A percentile compares a stretch with the other conserved stretches of the same genome.
Conservation (phyloP, 2,888 invertebrate species). For the Nomada hirtipes region DNA sequence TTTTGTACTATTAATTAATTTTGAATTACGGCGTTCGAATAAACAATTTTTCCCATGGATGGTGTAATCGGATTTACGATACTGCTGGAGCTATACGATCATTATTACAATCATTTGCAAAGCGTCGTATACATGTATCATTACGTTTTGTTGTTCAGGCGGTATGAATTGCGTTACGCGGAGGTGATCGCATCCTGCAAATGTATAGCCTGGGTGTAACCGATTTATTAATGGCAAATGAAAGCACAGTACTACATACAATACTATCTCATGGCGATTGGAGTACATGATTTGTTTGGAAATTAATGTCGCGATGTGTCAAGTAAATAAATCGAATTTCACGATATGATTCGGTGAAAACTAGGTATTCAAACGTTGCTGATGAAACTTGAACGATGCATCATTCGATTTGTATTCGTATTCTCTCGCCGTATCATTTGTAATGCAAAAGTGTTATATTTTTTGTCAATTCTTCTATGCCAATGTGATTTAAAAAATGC, state of each 20-base stretch:
- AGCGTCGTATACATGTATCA: not conserved
- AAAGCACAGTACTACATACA: constrained; percentile 15
- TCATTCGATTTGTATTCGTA: not conserved
- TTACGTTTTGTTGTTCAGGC: constrained; percentile 22
- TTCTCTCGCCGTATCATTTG: not conserved
- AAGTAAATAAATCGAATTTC: constrained; percentile 19
- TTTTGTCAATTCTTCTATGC: no score
- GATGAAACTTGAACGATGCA: not conserved
- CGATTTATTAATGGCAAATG: constrained; percentile 34
- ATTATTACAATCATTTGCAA: constrained; percentile 24
- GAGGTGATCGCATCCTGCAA: constrained; percentile 1
- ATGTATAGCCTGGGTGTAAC: constrained; percentile 27
- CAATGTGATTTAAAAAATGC: no score
- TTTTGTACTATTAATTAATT: no score
- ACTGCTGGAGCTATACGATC: not conserved
- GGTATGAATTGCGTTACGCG: constrained; percentile 27
- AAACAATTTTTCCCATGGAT: no score
- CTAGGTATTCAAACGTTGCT: not conserved
- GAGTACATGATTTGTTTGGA: constrained; percentile 27
- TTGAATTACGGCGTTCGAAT: no score
- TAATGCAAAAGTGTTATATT: no score
- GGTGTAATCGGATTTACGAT: no score
- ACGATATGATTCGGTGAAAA: not conserved
- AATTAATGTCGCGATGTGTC: constrained; percentile 19
- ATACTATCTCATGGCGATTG: constrained; percentile 1